Conservation (phyloP, 2,888 invertebrate genomes). For the Limnephilus rhombicus region DNA sequence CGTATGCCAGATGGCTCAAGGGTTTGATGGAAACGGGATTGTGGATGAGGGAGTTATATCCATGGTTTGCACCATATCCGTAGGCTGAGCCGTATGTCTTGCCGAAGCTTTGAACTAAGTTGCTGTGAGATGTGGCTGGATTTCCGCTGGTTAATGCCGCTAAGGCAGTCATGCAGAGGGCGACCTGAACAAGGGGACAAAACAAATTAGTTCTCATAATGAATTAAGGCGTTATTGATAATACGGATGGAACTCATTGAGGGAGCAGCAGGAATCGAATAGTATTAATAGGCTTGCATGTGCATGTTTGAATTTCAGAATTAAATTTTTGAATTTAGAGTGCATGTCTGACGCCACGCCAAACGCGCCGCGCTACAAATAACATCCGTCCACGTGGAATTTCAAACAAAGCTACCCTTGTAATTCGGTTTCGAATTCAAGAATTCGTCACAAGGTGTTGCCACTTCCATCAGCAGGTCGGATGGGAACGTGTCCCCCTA, state of each 20-base stretch:
- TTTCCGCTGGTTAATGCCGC: not conserved
- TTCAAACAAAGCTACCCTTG: too few relatives aligned
- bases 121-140: not conserved
- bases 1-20: not conserved
- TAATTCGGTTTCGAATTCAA: too few relatives aligned
- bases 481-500: too few relatives aligned
- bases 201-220: not conserved
- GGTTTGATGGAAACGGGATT: not conserved
- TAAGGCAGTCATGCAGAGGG: slow-evolving; percentile 1
- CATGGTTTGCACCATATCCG: not conserved
- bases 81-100: slow-evolving; percentile 9
- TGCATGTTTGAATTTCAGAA: too few relatives aligned
- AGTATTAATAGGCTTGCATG: too few relatives aligned
- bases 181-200: not conserved
- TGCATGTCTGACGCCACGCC: too few relatives aligned
- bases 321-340: too few relatives aligned
- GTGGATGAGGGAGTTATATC: not conserved
- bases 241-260: not conserved
- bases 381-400: too few relatives aligned
- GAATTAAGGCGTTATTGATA: not conserved
- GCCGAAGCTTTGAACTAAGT: slow-evolving; percentile 4
- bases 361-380: too few relatives aligned
- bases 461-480: too few relatives aligned
- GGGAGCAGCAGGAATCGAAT: not conserved
- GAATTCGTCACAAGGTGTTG: too few relatives aligned